Percentiles rank a stretch among this genome's conserved stretches.
These are phyloP conservation scores for Alsophila aescularia DNA, from an alignment of 2,888 invertebrate genomes.

Conservation along the genomic window DNA sequence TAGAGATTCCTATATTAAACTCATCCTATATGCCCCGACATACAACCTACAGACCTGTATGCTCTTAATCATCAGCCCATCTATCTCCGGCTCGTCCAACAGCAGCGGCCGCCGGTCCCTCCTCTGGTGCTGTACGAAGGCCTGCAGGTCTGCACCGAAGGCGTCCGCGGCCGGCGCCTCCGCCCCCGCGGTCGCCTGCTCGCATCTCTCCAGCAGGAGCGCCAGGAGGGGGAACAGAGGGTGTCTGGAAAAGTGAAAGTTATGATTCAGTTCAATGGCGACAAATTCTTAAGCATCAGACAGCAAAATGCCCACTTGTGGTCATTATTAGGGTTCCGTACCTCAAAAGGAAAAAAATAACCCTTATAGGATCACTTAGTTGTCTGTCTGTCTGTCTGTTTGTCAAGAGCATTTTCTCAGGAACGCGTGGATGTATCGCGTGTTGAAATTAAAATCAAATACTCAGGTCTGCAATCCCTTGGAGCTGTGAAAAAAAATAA, in stretches of 20 bases:
- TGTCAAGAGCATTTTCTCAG: too few species aligned
- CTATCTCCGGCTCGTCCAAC: constrained; percentile 96
- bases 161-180: constrained; percentile 92
- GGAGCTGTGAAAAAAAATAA: too few species aligned
- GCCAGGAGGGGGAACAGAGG: constrained; percentile 97
- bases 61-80: constrained; percentile 89
- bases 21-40: neutral
- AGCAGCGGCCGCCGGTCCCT: constrained; percentile 93
- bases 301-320: too few species aligned
- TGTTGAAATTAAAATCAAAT: too few species aligned
- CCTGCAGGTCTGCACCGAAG: constrained; percentile 95
- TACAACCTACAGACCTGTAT: constrained; percentile 62
- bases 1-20: too few species aligned
- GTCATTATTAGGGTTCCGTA: too few species aligned
- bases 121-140: constrained; percentile 95
- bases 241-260: constrained; percentile 86
- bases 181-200: constrained; percentile 96
- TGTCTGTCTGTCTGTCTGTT: too few species aligned
- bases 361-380: too few species aligned
- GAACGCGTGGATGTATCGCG: too few species aligned
- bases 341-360: too few species aligned
- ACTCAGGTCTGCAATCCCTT: too few species aligned
- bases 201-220: constrained; percentile 97
- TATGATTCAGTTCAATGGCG: neutral
- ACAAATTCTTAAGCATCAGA: too few species aligned